These are phyloP conservation scores for Petrolisthes manimaculis DNA, from an alignment of 2,888 invertebrate genomes.

Conservation along the genomic window DNA sequence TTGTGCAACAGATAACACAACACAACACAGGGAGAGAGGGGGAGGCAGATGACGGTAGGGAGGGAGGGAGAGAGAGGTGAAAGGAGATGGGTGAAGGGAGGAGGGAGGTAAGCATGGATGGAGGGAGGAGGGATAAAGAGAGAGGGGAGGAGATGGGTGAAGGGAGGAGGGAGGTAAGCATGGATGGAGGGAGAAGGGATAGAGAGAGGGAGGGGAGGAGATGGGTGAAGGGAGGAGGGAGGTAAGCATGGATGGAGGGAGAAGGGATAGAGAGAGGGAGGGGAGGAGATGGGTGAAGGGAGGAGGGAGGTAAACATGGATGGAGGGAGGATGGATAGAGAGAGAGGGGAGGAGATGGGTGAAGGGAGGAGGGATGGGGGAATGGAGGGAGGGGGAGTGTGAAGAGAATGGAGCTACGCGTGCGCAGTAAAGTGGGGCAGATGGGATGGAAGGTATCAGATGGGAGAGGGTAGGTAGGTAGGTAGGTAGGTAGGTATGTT, in stretches of 20 bases:
- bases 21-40: background rate
- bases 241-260: background rate
- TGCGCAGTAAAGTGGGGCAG: background rate
- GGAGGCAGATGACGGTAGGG: background rate
- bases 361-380: background rate
- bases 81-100: background rate
- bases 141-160: background rate
- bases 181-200: background rate
- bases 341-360: background rate
- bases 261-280: constrained; percentile 4
- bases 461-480: background rate
- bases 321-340: too few species aligned
- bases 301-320: background rate
- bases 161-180: background rate
- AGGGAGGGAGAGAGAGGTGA: background rate
- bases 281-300: background rate
- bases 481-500: background rate
- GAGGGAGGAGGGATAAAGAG: background rate
- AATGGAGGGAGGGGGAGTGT: background rate
- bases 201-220: background rate
- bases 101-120: background rate
- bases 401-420: background rate
- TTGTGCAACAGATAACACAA: background rate
- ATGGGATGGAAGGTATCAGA: background rate
- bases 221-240: background rate